These are phyloP conservation scores for Sminthurinus signatus DNA, from an alignment of 1,140 invertebrate species.

Conservation along the genomic window DNA sequence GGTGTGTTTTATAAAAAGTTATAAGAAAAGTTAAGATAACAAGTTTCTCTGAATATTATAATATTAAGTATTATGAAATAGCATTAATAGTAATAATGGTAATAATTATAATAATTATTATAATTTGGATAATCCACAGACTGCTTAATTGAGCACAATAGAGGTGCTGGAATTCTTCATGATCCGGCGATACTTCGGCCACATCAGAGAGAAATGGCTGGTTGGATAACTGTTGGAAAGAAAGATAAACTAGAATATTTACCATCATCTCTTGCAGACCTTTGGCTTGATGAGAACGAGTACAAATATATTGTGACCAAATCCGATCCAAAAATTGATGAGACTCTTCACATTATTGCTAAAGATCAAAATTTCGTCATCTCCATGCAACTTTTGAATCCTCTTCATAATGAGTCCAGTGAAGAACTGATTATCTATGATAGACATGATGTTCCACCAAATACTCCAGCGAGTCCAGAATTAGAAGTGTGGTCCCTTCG, in stretches of 20 bases:
- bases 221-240: constrained; percentile 62
- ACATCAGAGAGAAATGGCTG: constrained; percentile 83
- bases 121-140: too few relatives aligned
- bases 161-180: constrained; percentile 80
- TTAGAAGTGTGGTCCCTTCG: constrained; percentile 67
- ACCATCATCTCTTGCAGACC: constrained; percentile 47
- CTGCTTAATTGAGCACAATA: constrained; percentile 73
- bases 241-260: constrained; percentile 49
- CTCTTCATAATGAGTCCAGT: constrained; percentile 75
- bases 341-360: constrained; percentile 36
- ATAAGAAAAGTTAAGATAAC: too few relatives aligned
- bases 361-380: constrained; percentile 44
- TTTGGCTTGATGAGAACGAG: constrained; percentile 62
- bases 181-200: constrained; percentile 72
- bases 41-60: too few relatives aligned
- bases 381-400: constrained; percentile 70
- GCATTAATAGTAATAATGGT: too few relatives aligned
- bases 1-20: too few relatives aligned
- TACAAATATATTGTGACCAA: constrained; percentile 68
- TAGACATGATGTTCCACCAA: constrained; percentile 47
- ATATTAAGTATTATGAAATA: too few relatives aligned
- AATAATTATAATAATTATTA: too few relatives aligned
- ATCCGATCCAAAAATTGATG: constrained; percentile 34
- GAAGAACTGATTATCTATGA: constrained; percentile 74
- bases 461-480: constrained; percentile 52